Base-by-base conservation (phyloP, 2,113 vertebrate species). In the Poecile atricapillus region DNA sequence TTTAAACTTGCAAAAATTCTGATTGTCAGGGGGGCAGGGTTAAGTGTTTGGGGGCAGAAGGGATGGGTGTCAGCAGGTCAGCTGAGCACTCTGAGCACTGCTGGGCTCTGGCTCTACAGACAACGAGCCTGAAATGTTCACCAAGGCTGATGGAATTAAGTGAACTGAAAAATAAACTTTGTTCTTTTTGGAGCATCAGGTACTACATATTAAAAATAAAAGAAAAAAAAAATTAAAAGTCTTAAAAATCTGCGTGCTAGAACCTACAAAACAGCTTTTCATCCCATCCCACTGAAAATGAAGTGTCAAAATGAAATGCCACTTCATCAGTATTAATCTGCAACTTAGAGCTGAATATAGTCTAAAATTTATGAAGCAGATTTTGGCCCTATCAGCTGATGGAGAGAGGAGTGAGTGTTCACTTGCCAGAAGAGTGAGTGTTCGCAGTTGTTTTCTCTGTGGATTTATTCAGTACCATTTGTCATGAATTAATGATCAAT, bases 401-500 rank as follows among this genome's bases (percentile, higher is more conserved):
- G 70, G 68, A 47, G 71, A 50, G 47, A 89, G 52, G 39, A 88
- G 56, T 74, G 83, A 94, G 82, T 83, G 43, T 95, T 91, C 96
- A 63, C 58, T 93, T 94, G 95, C 93, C 91, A 96, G 93, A 87
- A 93, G 67, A 93, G 46, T 76, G 78, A 95, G 63, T 86, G 83
- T 80, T 88, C 93, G 8, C 84, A 86, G 74, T 96, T 92, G 88
- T 92, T 94, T 95, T 64, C 90, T 89, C 90, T 73, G 44, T 75
- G 80, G 92, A 79, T 93, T 92, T 95, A 92, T 92, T 96, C 92
- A 94, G 86, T 21, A 53, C 80, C 80, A 91, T 96, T 96, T 97
- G 93, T 84, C 93, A 92, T 90, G 94, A 93, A 95, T 95, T 97
- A 96, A 95, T 93, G 92, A 96, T 96, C 95, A 96, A 95, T 95